A percentile compares a stretch with the other conserved stretches of the same genome.
Evolutionary conservation across 2,888 invertebrate species (phyloP).

Genomic region (Ochropleura leucogaster): DNA sequence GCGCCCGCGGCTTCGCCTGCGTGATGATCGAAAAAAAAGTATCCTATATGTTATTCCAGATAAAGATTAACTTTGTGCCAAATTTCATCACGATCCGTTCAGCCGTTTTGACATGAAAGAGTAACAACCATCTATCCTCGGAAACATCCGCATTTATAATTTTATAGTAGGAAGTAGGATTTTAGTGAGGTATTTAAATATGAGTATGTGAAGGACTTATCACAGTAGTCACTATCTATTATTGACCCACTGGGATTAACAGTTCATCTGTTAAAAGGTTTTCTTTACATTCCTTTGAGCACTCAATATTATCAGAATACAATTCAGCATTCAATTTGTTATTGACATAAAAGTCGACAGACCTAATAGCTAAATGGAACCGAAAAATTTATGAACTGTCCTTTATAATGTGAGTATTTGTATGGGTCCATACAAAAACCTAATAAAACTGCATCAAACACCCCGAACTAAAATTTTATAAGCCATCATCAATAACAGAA

Average conservation of each 20-base stretch:
- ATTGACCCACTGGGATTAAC: conserved; percentile 35
- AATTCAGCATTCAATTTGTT: conserved; percentile 64
- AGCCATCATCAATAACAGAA: conserved; percentile 85
- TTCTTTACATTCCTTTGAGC: conserved; percentile 45
- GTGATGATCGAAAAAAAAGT: too few species aligned
- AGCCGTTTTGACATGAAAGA: too few species aligned
- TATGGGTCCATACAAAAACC: conserved; percentile 76
- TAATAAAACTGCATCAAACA: conserved; percentile 80
- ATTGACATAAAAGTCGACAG: conserved; percentile 68
- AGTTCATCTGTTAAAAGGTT: conserved; percentile 34
- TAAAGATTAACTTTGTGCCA: too few species aligned
- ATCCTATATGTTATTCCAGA: too few species aligned
- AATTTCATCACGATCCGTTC: too few species aligned
- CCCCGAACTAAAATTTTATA: conserved; percentile 79
- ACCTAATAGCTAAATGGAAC: conserved; percentile 56
- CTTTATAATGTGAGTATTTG: conserved; percentile 70
- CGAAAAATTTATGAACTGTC: conserved; percentile 71
- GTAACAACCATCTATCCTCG: too few species aligned
- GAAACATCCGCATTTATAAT: too few species aligned
- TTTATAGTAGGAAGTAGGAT: background rate
- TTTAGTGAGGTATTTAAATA: background rate
- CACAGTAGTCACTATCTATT: background rate
- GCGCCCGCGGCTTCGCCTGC: too few species aligned
- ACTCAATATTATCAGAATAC: conserved; percentile 59
- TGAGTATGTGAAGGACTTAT: background rate